Evolutionary conservation across 2,797 vertebrate genomes (phyloP).

Genomic region (Aselliscus stoliczkanus): DNA sequence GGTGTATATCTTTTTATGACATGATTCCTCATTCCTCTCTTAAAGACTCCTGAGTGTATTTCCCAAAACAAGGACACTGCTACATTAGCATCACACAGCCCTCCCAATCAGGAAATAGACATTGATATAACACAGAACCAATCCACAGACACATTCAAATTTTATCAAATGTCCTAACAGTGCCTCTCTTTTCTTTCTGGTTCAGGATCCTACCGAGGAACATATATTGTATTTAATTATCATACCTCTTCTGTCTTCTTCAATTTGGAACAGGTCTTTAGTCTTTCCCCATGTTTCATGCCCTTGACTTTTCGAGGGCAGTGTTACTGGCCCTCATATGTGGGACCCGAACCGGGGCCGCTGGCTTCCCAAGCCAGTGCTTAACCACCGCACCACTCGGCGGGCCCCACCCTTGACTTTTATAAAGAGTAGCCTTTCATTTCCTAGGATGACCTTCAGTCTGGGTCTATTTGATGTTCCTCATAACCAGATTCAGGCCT

Average conservation of each 20-base stretch:
- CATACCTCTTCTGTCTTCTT: neutral
- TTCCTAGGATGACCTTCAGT: neutral
- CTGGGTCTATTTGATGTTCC: neutral
- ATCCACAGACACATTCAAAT: conserved; percentile 2
- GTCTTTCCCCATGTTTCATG: neutral
- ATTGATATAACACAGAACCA: neutral
- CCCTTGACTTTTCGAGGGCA: neutral
- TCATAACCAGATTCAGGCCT: neutral
- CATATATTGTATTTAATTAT: neutral
- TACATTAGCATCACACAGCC: neutral
- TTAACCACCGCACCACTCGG: too few species aligned
- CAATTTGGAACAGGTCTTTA: neutral
- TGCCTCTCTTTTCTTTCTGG: neutral
- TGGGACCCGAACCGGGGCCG: too few species aligned
- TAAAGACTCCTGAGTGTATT: neutral
- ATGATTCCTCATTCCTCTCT: neutral
- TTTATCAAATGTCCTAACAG: neutral
- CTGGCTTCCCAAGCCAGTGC: too few species aligned
- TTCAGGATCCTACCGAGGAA: neutral
- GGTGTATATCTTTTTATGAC: neutral
- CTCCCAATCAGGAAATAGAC: neutral
- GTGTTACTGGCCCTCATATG: too few species aligned
- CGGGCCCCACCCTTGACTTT: neutral
- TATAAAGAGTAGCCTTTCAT: neutral
- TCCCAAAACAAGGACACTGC: neutral